Conservation (phyloP, 2,113 vertebrate genomes). For the Acrocephalus kingi region DNA sequence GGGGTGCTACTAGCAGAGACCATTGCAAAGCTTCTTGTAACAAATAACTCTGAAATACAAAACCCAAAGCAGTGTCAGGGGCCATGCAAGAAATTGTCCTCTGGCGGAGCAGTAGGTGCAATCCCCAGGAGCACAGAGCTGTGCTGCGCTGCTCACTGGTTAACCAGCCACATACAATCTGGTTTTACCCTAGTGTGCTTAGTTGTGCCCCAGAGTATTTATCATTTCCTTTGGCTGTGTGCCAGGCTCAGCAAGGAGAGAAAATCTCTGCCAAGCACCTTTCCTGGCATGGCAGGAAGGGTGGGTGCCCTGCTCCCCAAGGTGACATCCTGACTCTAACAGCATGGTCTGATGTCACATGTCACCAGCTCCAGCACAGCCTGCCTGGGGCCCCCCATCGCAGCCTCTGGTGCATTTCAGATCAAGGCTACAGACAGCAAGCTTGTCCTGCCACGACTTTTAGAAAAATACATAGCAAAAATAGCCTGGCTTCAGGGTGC, state of each 20-base stretch:
- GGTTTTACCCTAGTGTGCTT: not conserved
- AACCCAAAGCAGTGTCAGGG: not conserved
- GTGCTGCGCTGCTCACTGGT: not conserved
- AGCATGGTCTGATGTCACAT: not conserved
- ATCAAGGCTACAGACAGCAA: not conserved
- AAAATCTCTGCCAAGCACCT: not conserved
- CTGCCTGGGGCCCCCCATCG: not conserved
- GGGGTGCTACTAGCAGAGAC: not conserved
- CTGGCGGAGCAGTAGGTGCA: not conserved
- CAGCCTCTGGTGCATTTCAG: not conserved
- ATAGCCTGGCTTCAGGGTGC: not conserved
- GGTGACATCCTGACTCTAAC: not conserved
- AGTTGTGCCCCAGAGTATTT: not conserved
- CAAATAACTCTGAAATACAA: not conserved
- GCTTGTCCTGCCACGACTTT: not conserved
- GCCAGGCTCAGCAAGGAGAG: not conserved
- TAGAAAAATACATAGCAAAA: not conserved
- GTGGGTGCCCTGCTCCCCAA: not conserved
- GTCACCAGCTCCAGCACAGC: not conserved
- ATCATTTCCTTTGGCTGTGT: not conserved
- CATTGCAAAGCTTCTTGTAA: not conserved
- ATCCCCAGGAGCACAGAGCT: not conserved
- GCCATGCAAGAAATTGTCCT: not conserved
- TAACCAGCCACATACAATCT: not conserved
- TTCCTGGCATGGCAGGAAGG: rapidly evolving